Conservation (phyloP, 92 coral and sea anemone genomes). For the Porites cylindrica region DNA sequence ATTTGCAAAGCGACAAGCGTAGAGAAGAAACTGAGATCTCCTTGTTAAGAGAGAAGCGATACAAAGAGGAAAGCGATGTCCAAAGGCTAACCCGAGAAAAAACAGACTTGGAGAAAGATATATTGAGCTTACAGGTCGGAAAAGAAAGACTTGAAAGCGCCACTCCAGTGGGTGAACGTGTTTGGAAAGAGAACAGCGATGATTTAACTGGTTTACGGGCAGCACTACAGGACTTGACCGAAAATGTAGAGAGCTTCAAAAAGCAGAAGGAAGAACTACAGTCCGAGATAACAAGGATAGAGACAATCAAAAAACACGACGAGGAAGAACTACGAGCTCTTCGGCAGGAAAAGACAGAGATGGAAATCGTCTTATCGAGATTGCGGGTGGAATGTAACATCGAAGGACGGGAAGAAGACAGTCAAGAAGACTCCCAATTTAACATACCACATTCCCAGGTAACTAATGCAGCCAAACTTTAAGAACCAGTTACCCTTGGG, state of each 20-base stretch:
- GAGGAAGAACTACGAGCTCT: constrained; percentile 75
- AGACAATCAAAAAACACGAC: constrained; percentile 70
- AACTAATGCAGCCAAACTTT: neutral
- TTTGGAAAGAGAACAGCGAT: constrained; percentile 70
- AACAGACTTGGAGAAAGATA: constrained; percentile 72
- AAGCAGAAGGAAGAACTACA: constrained; percentile 79
- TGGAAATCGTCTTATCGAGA: constrained; percentile 56
- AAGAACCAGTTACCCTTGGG: too few relatives aligned
- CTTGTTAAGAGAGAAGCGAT: constrained; percentile 56
- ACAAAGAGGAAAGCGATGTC: constrained; percentile 67
- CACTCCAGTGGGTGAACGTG: constrained; percentile 66
- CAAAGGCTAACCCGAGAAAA: constrained; percentile 71
- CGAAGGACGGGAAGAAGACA: neutral
- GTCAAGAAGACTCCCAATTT: constrained; percentile 22
- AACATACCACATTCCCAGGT: constrained; percentile 10
- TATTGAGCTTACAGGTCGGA: constrained; percentile 76
- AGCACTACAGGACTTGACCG: constrained; percentile 63
- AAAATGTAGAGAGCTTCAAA: constrained; percentile 62
- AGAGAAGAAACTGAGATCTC: constrained; percentile 67
- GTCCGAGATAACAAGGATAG: constrained; percentile 75
- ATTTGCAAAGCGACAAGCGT: constrained; percentile 75
- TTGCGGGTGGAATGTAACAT: constrained; percentile 36
- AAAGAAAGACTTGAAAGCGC: constrained; percentile 75
- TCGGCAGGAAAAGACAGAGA: constrained; percentile 62
- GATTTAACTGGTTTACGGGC: constrained; percentile 60